Percentiles rank a stretch among this genome's conserved stretches.
Evolutionary conservation across 2,113 vertebrate species (phyloP).

Genomic region (Fulmarus glacialis): DNA sequence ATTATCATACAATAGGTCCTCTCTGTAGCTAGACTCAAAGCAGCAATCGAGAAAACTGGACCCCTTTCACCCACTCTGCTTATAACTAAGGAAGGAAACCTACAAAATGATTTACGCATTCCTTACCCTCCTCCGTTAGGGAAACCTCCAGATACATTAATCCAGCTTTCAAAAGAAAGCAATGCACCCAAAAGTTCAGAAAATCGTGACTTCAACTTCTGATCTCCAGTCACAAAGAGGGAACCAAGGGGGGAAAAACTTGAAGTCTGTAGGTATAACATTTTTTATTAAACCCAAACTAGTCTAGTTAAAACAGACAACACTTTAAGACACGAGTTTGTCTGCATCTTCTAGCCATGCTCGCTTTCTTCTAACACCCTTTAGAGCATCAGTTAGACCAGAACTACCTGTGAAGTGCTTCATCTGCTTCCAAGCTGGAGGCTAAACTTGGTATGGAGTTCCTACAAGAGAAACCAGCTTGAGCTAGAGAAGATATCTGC

Average conservation of each 20-base stretch:
- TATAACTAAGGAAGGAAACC: neutral
- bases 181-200: neutral
- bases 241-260: neutral
- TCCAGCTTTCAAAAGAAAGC: neutral
- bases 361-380: neutral
- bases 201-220: neutral
- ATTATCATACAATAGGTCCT: neutral
- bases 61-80: neutral
- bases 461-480: neutral
- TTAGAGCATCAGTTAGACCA: neutral
- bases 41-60: neutral
- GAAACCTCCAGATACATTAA: neutral
- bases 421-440: neutral
- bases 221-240: neutral
- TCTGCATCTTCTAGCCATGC: neutral
- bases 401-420: neutral
- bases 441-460: neutral
- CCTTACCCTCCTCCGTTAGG: neutral
- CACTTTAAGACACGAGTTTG: neutral
- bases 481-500: neutral
- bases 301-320: neutral
- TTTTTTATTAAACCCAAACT: neutral
- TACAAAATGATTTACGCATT: neutral
- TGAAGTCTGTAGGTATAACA: rapidly evolving
- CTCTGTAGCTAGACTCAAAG: neutral